phyloP scores from a whole-genome alignment of 2,113 vertebrate species.

The Acanthisitta chloris region DNA sequence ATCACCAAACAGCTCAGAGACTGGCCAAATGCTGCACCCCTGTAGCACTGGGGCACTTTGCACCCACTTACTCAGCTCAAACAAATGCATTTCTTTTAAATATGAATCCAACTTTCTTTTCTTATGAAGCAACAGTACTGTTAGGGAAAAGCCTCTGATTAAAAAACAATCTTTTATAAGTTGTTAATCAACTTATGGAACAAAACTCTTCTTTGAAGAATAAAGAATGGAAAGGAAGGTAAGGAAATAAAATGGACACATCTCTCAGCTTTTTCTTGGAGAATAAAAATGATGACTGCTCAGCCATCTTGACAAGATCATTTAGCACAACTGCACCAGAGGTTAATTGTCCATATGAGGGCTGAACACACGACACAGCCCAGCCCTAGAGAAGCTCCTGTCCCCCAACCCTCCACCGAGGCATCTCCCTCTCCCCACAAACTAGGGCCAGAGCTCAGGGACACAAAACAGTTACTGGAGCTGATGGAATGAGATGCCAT shows the following conservation, averaged over 20 bases:
- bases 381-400: neutral
- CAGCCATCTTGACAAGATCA: neutral
- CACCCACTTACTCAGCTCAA: neutral
- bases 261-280: neutral
- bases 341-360: neutral
- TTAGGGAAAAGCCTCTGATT: neutral
- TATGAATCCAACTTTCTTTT: neutral
- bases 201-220: neutral
- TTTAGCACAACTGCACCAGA: neutral
- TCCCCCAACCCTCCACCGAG: rapidly evolving
- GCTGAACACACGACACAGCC: neutral
- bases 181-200: neutral
- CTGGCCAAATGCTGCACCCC: neutral
- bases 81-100: neutral
- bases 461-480: neutral
- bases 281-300: neutral
- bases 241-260: no score
- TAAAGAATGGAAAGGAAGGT: no score
- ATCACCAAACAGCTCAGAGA: neutral
- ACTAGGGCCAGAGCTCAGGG: neutral
- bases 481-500: neutral
- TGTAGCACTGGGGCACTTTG: neutral
- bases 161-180: neutral
- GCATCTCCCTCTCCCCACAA: neutral
- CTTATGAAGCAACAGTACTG: neutral